These are phyloP conservation scores for Seison nebaliae DNA, from an alignment of 1,140 invertebrate species.

Conservation along the genomic window DNA sequence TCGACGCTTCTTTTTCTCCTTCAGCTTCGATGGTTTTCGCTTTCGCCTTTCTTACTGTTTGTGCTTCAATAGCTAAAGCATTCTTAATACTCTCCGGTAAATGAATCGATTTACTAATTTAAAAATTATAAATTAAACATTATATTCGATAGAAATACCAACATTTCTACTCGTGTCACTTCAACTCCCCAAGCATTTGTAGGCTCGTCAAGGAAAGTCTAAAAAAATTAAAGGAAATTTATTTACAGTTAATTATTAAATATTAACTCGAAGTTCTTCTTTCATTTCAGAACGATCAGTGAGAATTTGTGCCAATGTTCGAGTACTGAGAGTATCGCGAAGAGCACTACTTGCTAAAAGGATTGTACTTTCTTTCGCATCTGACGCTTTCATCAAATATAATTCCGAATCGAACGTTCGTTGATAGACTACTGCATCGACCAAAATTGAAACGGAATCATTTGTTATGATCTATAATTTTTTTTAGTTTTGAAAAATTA, in stretches of 20 bases:
- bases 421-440: constrained; percentile 14
- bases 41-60: constrained; percentile 20
- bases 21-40: constrained; percentile 19
- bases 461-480: too few species aligned
- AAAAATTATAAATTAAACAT: neutral
- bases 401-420: constrained; percentile 13
- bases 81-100: constrained; percentile 10
- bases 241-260: too few species aligned
- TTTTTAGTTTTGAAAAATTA: constrained; percentile 14
- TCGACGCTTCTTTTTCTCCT: constrained; percentile 12
- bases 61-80: constrained; percentile 23
- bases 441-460: constrained; percentile 14
- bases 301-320: constrained; percentile 9
- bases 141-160: neutral
- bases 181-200: constrained; percentile 14
- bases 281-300: constrained; percentile 9
- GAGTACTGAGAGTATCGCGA: constrained; percentile 12
- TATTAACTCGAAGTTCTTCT: too few species aligned
- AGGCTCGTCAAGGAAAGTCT: constrained; percentile 9
- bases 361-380: constrained; percentile 13
- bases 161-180: constrained; percentile 13
- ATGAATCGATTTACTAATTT: constrained; percentile 9
- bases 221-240: constrained; percentile 1
- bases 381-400: constrained; percentile 14
- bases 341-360: constrained; percentile 14